Percentiles rank a stretch among this genome's conserved stretches.
phyloP scores from a whole-genome alignment of 2,888 invertebrate species.

The Drosophila paucipuncta region DNA sequence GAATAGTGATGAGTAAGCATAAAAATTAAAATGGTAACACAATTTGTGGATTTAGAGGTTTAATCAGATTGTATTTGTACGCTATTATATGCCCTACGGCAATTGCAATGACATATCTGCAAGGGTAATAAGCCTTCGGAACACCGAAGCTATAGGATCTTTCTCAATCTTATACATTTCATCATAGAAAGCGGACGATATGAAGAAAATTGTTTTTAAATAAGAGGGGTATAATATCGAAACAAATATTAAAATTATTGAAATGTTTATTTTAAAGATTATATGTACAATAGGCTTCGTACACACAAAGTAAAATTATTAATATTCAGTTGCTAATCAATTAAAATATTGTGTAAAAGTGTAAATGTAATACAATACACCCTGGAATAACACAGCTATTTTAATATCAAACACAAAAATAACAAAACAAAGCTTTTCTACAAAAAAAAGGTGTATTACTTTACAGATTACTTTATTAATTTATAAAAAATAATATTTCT shows the following conservation, averaged over 20 bases:
- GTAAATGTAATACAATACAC: constrained; percentile 32
- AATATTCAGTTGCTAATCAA: constrained; percentile 27
- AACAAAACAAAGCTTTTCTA: constrained; percentile 14
- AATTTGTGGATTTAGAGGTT: neutral
- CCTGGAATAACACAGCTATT: constrained; percentile 51
- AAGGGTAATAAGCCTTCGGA: constrained; percentile 8
- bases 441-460: constrained; percentile 4
- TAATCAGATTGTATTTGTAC: neutral
- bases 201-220: neutral
- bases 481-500: neutral
- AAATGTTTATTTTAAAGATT: constrained; percentile 14
- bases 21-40: neutral
- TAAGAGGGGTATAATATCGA: neutral
- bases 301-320: constrained; percentile 22
- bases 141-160: neutral
- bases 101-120: constrained; percentile 9
- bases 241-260: neutral
- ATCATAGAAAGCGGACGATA: constrained; percentile 2
- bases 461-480: constrained; percentile 6
- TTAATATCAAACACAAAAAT: neutral
- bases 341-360: constrained; percentile 24
- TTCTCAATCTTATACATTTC: neutral
- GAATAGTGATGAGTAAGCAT: neutral
- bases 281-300: constrained; percentile 34
- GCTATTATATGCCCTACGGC: neutral